phyloP scores from a whole-genome alignment of 64 coral and sea anemone species.

The Montipora cactus region DNA sequence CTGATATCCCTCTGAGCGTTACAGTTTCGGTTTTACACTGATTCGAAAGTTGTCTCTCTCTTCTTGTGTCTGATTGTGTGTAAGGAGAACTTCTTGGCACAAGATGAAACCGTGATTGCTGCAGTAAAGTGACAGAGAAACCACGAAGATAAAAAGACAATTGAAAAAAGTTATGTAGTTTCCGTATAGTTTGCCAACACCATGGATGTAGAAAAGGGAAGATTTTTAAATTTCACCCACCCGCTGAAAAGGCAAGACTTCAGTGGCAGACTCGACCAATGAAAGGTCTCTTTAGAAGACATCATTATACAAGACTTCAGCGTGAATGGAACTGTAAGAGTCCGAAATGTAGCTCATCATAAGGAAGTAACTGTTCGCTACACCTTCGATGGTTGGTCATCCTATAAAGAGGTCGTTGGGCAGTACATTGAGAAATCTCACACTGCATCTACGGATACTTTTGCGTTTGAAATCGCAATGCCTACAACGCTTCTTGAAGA shows the following conservation, averaged over 20 bases:
- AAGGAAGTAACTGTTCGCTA: constrained; percentile 85
- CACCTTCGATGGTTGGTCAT: constrained; percentile 80
- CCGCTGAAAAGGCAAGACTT: constrained; percentile 76
- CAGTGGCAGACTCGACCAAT: constrained; percentile 63
- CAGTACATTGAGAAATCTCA: constrained; percentile 69
- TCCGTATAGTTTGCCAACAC: too few species aligned
- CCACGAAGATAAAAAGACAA: too few species aligned
- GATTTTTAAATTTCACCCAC: constrained; percentile 79
- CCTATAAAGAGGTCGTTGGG: constrained; percentile 48
- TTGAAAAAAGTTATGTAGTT: too few species aligned
- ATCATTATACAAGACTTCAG: constrained; percentile 69
- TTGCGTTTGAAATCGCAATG: constrained; percentile 83
- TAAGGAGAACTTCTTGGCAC: too few species aligned
- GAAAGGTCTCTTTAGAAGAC: constrained; percentile 80
- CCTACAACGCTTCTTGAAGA: constrained; percentile 74
- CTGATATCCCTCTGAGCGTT: too few species aligned
- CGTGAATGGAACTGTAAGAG: constrained; percentile 78
- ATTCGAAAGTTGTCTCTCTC: too few species aligned
- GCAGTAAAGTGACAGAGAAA: too few species aligned
- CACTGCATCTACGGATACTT: constrained; percentile 75
- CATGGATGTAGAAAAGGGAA: constrained; percentile 48
- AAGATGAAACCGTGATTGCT: too few species aligned
- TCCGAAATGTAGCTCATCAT: constrained; percentile 84
- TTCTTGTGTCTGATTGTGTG: too few species aligned
- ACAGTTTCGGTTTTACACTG: too few species aligned